Percentiles rank a stretch among this genome's conserved stretches.
phyloP scores from a whole-genome alignment of 2,888 invertebrate species.

The Ferdinandea cuprea region DNA sequence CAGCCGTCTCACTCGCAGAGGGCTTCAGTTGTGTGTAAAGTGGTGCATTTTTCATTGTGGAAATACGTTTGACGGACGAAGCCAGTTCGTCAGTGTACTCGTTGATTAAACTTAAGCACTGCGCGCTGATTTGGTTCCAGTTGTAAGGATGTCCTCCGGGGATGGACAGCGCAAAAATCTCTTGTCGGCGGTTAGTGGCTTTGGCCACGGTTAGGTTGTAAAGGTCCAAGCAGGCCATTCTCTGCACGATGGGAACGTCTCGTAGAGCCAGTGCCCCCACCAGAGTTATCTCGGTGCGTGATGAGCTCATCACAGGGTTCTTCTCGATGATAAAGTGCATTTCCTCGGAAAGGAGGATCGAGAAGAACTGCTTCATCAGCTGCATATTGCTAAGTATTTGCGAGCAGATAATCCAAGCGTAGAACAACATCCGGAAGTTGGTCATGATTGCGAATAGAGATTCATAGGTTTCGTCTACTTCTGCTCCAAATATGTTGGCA shows the following conservation, averaged over 20 bases:
- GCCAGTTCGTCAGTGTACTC: constrained; percentile 87
- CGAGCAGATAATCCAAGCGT: constrained; percentile 88
- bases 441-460: constrained; percentile 80
- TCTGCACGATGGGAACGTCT: constrained; percentile 87
- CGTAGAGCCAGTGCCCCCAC: constrained; percentile 85
- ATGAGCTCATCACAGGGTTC: constrained; percentile 77
- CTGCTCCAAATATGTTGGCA: constrained; percentile 84
- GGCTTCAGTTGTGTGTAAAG: constrained; percentile 71
- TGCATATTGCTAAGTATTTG: constrained; percentile 88
- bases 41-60: constrained; percentile 77
- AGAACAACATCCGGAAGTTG: constrained; percentile 84
- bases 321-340: constrained; percentile 86
- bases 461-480: constrained; percentile 77
- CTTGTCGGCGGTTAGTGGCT: constrained; percentile 85
- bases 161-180: constrained; percentile 89
- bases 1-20: constrained; percentile 78
- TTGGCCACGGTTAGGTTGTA: constrained; percentile 85
- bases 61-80: constrained; percentile 82
- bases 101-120: constrained; percentile 86
- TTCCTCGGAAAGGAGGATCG: constrained; percentile 88
- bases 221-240: constrained; percentile 90
- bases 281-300: constrained; percentile 84
- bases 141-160: constrained; percentile 95
- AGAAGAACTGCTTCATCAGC: constrained; percentile 88
- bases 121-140: constrained; percentile 89